phyloP scores from a whole-genome alignment of 2,888 invertebrate species.

The Achlya flavicornis region DNA sequence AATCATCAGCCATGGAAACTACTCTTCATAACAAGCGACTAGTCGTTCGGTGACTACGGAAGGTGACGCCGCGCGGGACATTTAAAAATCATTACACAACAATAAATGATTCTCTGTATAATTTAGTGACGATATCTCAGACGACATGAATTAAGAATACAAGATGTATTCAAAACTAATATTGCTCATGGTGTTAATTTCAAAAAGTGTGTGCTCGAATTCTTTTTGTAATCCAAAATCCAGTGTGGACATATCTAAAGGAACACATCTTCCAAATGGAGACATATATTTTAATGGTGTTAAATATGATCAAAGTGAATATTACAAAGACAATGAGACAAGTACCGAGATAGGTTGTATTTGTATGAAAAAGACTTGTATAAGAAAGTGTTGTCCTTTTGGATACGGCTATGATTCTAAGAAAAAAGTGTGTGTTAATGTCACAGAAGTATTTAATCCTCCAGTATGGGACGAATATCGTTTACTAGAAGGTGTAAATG shows the following conservation, averaged over 20 bases:
- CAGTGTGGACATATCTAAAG: conserved; percentile 51
- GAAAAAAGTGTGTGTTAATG: conserved; percentile 42
- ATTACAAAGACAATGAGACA: conserved; percentile 41
- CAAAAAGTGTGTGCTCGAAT: background rate
- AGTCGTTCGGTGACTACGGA: conserved; percentile 26
- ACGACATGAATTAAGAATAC: conserved; percentile 10
- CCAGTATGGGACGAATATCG: conserved; percentile 48
- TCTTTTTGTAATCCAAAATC: conserved; percentile 37
- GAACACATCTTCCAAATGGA: conserved; percentile 38
- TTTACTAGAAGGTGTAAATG: conserved; percentile 34
- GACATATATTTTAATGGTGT: conserved; percentile 43
- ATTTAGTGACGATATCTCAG: background rate
- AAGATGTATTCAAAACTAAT: conserved; percentile 26
- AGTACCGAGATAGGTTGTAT: conserved; percentile 48
- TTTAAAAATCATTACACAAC: conserved; percentile 19
- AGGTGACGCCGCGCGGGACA: conserved; percentile 22
- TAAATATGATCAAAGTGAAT: conserved; percentile 46
- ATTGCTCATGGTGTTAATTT: background rate
- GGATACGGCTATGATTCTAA: conserved; percentile 45
- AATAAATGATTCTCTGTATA: conserved; percentile 12
- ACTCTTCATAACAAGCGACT: conserved; percentile 22
- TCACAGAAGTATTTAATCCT: conserved; percentile 44
- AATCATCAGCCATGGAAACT: conserved; percentile 30
- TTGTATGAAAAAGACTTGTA: conserved; percentile 49
- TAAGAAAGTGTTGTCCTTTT: conserved; percentile 61